phyloP scores from a whole-genome alignment of 1,140 invertebrate genomes.

The Dendrolimus kikuchii region DNA sequence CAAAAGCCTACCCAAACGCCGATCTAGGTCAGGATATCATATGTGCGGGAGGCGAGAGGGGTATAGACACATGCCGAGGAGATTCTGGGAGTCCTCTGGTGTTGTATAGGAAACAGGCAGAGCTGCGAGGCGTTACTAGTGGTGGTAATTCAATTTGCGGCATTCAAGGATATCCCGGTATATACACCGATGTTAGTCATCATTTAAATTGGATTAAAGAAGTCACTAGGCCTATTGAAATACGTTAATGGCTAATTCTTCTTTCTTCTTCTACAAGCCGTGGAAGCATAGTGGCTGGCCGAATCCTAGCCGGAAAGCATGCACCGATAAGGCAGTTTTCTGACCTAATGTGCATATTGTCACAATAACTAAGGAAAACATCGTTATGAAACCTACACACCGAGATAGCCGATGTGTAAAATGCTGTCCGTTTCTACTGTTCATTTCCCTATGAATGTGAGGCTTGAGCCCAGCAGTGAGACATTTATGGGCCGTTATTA shows the following conservation, averaged over 20 bases:
- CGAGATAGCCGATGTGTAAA: no score
- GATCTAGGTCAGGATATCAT: slow-evolving; percentile 20
- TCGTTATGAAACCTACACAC: no score
- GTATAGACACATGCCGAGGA: slow-evolving; percentile 31
- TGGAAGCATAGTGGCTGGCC: no score
- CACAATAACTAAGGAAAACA: no score
- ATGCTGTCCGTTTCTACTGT: no score
- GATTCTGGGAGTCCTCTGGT: slow-evolving; percentile 40
- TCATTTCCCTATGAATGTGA: no score
- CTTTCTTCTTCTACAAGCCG: no score
- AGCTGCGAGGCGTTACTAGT: slow-evolving; percentile 71
- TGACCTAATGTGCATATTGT: no score
- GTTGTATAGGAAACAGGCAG: slow-evolving; percentile 13
- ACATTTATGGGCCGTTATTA: no score
- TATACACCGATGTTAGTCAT: slow-evolving; percentile 71
- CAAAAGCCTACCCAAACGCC: slow-evolving; percentile 37
- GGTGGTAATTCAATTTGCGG: slow-evolving; percentile 72
- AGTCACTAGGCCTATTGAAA: background rate
- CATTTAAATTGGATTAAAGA: slow-evolving; percentile 18
- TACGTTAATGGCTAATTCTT: background rate
- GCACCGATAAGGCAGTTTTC: no score
- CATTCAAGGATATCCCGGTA: slow-evolving; percentile 61
- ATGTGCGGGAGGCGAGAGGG: slow-evolving; percentile 29
- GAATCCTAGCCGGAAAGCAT: no score
- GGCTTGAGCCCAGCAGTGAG: no score